Conservation (phyloP, 2,113 vertebrate genomes). For the Myrmecobius fasciatus region DNA sequence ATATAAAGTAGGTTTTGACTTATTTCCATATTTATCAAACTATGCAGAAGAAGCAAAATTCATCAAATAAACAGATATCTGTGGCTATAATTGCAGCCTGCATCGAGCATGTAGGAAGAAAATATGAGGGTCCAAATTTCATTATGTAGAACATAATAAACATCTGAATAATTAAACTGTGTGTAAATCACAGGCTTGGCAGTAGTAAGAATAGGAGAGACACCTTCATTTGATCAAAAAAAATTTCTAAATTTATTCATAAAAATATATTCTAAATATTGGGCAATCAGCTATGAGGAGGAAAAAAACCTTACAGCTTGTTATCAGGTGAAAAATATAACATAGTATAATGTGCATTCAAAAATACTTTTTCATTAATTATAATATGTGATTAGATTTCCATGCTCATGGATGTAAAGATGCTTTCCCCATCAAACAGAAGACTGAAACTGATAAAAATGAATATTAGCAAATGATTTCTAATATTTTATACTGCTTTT, state of each 20-base stretch:
- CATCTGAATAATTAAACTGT: conserved; percentile 94
- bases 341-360: conserved; percentile 59
- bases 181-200: conserved; percentile 89
- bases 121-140: conserved; percentile 92
- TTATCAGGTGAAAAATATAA: conserved; percentile 72
- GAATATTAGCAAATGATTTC: conserved; percentile 67
- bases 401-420: conserved; percentile 49
- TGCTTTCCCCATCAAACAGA: conserved; percentile 42
- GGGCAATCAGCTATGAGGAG: conserved; percentile 73
- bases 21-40: conserved; percentile 99
- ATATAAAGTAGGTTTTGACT: conserved; percentile 96
- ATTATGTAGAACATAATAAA: conserved; percentile 95
- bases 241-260: conserved; percentile 78
- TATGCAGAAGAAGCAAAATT: conserved; percentile 94
- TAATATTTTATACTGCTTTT: conserved; percentile 45
- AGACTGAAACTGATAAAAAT: conserved; percentile 54
- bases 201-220: conserved; percentile 85
- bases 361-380: conserved; percentile 77
- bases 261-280: conserved; percentile 73
- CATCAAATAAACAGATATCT: conserved; percentile 99
- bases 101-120: conserved; percentile 88
- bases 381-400: conserved; percentile 67
- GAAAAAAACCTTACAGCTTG: conserved; percentile 72
- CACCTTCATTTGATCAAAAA: conserved; percentile 84
- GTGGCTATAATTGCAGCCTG: conserved; percentile 94